These are phyloP conservation scores for Neofelis nebulosa DNA, from an alignment of 2,113 vertebrate species.

Conservation along the genomic window DNA sequence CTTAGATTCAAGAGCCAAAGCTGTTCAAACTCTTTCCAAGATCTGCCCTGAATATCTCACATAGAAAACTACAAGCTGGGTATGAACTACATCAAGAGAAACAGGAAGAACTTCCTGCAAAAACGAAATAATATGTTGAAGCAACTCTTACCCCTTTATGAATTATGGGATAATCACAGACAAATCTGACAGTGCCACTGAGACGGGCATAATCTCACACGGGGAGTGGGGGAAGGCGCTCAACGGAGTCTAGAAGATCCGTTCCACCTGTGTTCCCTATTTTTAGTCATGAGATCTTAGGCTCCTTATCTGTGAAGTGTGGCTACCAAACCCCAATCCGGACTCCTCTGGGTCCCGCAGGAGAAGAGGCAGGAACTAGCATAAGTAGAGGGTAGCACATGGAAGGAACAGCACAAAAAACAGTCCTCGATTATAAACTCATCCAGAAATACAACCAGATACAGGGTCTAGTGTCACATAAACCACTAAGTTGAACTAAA, in stretches of 20 bases:
- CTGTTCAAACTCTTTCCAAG: not conserved
- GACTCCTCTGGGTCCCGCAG: not conserved
- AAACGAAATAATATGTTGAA: not conserved
- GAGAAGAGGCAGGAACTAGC: not conserved
- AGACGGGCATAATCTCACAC: accelerated
- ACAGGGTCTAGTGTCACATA: not conserved
- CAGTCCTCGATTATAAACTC: not conserved
- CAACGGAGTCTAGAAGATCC: not conserved
- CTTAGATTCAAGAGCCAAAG: not conserved
- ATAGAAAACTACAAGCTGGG: not conserved
- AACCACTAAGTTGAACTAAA: not conserved
- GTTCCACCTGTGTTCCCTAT: not conserved
- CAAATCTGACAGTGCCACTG: not conserved
- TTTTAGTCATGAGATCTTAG: not conserved
- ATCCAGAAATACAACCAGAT: not conserved
- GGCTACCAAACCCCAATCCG: no score
- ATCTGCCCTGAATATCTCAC: not conserved
- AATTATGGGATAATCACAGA: not conserved
- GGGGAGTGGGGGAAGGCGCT: no score
- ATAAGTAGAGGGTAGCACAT: accelerated
- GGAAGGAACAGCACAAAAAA: not conserved
- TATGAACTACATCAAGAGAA: not conserved
- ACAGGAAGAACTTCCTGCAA: not conserved
- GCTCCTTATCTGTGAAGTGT: not conserved
- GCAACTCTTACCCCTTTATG: not conserved